Percentiles rank a stretch among this genome's conserved stretches.
These are phyloP conservation scores for Melikaiella ostensackeni DNA, from an alignment of 2,888 invertebrate species.

Conservation along the genomic window DNA sequence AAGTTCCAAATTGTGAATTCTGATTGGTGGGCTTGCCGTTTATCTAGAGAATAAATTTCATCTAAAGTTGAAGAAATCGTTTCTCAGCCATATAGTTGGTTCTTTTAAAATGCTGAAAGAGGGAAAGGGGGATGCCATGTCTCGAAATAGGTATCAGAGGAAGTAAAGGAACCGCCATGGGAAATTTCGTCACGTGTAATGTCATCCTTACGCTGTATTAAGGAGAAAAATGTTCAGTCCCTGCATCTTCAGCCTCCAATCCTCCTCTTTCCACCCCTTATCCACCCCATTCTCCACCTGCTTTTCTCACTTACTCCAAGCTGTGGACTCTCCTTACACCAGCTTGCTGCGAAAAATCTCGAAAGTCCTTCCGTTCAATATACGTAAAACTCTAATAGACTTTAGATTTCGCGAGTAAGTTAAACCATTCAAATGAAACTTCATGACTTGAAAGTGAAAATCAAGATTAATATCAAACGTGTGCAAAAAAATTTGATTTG, in stretches of 20 bases:
- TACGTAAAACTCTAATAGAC: neutral
- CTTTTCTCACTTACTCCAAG: slow-evolving; percentile 25
- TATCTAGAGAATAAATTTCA: neutral
- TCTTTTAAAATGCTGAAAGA: neutral
- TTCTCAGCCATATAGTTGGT: neutral
- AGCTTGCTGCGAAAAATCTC: slow-evolving; percentile 31
- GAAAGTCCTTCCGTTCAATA: neutral
- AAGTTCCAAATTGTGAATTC: slow-evolving; percentile 21
- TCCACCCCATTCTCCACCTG: neutral
- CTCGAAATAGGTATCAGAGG: slow-evolving; percentile 27
- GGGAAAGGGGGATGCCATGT: neutral
- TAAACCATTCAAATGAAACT: neutral
- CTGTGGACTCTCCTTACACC: slow-evolving; percentile 14
- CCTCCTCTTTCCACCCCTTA: slow-evolving; percentile 3
- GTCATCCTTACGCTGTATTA: slow-evolving; percentile 36
- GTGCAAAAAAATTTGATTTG: too few relatives aligned
- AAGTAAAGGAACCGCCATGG: slow-evolving; percentile 36
- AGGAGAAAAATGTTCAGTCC: slow-evolving; percentile 37
- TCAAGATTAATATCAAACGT: neutral
- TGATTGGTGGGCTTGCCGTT: neutral
- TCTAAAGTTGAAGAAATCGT: neutral
- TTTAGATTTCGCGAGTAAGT: neutral
- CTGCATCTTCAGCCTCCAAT: slow-evolving; percentile 11
- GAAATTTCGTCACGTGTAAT: slow-evolving; percentile 39
- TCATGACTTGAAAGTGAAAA: neutral